Percentiles rank a stretch among this genome's conserved stretches.
These are phyloP conservation scores for Cheilosia vulpina DNA, from an alignment of 2,888 invertebrate species.

Conservation along the genomic window DNA sequence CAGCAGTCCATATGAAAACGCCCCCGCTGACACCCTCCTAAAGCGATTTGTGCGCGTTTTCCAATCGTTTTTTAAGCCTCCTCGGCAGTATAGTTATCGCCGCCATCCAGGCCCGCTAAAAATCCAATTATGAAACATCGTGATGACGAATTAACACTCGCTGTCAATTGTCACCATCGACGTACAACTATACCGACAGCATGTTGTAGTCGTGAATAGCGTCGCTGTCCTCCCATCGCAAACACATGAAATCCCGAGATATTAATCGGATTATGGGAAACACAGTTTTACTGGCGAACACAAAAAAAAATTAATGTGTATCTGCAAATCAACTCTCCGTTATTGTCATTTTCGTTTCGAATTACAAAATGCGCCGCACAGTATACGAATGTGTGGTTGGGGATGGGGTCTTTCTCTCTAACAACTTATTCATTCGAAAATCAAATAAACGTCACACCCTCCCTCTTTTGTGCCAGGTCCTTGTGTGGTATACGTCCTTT, in stretches of 20 bases:
- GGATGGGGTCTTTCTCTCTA: constrained; percentile 1
- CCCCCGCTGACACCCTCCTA: constrained; percentile 5
- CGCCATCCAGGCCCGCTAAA: constrained; percentile 49
- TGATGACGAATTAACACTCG: constrained; percentile 73
- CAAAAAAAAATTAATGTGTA: constrained; percentile 48
- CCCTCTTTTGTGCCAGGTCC: constrained; percentile 39
- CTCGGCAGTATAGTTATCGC: constrained; percentile 35
- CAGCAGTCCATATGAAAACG: constrained; percentile 11
- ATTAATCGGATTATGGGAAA: constrained; percentile 75
- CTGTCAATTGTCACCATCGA: constrained; percentile 70
- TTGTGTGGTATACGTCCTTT: constrained; percentile 44
- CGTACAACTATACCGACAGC: constrained; percentile 18
- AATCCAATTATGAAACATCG: constrained; percentile 68
- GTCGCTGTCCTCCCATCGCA: constrained; percentile 49
- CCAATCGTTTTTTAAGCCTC: constrained; percentile 26
- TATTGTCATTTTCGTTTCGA: constrained; percentile 63
- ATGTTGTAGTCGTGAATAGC: background rate
- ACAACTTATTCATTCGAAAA: constrained; percentile 70
- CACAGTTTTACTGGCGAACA: constrained; percentile 53
- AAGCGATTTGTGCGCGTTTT: constrained; percentile 24
- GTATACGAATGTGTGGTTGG: no score
- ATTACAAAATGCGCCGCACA: constrained; percentile 53
- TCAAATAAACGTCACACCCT: constrained; percentile 74
- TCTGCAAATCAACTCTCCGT: constrained; percentile 61
- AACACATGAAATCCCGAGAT: constrained; percentile 58